A percentile compares a stretch with the other conserved stretches of the same genome.
Conservation (phyloP, 2,113 vertebrate species). For the Megatriorchis doriae region DNA sequence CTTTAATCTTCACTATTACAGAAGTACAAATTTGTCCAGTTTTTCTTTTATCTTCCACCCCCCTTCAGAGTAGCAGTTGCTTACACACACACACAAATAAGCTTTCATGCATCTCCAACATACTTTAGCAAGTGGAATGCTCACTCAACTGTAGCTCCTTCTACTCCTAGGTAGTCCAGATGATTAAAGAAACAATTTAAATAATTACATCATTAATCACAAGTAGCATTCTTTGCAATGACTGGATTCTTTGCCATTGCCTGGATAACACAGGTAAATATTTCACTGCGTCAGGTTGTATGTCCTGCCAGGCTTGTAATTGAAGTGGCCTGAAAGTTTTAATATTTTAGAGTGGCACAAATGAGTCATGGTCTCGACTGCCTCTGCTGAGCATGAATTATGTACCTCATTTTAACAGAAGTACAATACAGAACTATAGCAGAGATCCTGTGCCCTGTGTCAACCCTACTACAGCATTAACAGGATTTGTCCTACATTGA, state of each 20-base stretch:
- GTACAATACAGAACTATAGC: background rate
- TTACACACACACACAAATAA: background rate
- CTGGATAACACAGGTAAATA: background rate
- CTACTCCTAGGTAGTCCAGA: background rate
- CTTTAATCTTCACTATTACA: background rate
- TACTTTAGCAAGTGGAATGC: background rate
- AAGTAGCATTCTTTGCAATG: background rate
- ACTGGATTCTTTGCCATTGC: background rate
- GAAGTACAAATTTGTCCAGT: background rate
- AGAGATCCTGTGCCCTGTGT: background rate
- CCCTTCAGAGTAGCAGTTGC: background rate
- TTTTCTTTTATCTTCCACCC: background rate
- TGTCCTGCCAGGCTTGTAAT: constrained; percentile 33
- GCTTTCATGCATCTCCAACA: background rate
- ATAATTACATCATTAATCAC: background rate
- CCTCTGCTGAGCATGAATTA: constrained; percentile 35
- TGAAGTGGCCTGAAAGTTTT: constrained; percentile 38
- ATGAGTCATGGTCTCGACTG: constrained; percentile 30
- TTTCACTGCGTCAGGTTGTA: background rate
- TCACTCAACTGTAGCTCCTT: background rate
- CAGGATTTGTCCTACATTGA: background rate
- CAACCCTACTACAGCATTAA: background rate
- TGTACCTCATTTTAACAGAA: background rate
- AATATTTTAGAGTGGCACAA: constrained; percentile 61
- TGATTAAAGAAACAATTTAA: background rate